Conservation (phyloP, 2,888 invertebrate species). For the Crocallis elinguaria region DNA sequence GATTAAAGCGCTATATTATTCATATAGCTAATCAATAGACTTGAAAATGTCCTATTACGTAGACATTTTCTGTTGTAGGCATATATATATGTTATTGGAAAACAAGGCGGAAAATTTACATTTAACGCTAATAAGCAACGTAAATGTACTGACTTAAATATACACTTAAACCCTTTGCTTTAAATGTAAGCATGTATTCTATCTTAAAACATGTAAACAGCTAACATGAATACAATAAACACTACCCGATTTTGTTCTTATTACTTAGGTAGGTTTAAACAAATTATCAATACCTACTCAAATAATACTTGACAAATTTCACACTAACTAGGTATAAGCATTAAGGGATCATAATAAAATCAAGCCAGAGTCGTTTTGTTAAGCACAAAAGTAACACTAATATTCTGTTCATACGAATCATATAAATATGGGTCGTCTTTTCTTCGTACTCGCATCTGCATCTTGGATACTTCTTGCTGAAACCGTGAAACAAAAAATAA, state of each 20-base stretch:
- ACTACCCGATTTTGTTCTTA: neutral
- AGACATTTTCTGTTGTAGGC: too few species aligned
- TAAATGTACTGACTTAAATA: too few species aligned
- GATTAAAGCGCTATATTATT: too few species aligned
- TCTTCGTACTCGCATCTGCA: slow-evolving; percentile 9
- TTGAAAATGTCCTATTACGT: too few species aligned
- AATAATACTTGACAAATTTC: neutral
- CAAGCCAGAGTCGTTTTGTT: slow-evolving; percentile 16
- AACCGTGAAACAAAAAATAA: slow-evolving; percentile 4
- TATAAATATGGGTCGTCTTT: slow-evolving; percentile 7
- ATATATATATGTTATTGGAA: too few species aligned
- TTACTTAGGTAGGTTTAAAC: neutral
- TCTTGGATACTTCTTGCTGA: slow-evolving; percentile 15
- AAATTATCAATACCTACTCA: neutral
- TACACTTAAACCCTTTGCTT: neutral
- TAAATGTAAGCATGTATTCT: neutral
- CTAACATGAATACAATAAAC: slow-evolving; percentile 1
- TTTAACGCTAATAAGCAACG: slow-evolving; percentile 2
- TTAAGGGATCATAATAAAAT: slow-evolving; percentile 14
- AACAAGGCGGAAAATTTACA: neutral
- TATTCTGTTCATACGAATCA: slow-evolving; percentile 17
- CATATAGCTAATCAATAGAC: too few species aligned
- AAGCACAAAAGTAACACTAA: slow-evolving; percentile 16
- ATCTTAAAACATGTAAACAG: neutral
- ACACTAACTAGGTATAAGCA: slow-evolving; percentile 5